A percentile compares a stretch with the other conserved stretches of the same genome.
phyloP scores from a whole-genome alignment of 2,113 vertebrate genomes.

The Python bivittatus region DNA sequence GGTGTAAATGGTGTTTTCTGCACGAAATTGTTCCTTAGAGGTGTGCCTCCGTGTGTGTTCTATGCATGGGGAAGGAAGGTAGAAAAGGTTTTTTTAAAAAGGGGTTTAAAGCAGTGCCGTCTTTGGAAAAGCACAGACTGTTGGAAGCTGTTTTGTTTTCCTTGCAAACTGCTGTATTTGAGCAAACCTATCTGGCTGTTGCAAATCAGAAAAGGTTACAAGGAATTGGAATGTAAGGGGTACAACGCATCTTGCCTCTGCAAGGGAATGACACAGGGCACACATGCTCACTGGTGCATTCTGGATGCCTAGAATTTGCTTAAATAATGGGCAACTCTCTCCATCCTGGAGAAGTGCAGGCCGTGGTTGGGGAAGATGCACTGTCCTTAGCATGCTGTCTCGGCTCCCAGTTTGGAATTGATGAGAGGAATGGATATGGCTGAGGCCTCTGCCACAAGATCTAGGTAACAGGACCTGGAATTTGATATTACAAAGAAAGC shows the following conservation, averaged over 20 bases:
- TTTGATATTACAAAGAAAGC: no score
- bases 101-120: slow-evolving; percentile 28
- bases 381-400: background rate
- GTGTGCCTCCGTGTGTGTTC: slow-evolving; percentile 38
- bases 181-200: background rate
- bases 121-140: background rate
- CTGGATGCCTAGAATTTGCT: no score
- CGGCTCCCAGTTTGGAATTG: background rate
- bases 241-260: no score
- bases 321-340: no score
- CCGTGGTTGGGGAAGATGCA: no score
- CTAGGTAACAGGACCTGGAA: background rate
- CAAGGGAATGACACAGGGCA: no score
- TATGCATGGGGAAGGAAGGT: slow-evolving; percentile 41
- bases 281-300: no score
- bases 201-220: background rate
- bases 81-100: background rate
- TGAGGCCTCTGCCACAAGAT: background rate
- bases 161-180: background rate
- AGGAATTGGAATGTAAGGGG: no score
- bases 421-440: background rate
- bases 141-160: background rate
- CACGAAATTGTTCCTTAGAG: slow-evolving; percentile 46
- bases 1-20: slow-evolving; percentile 55
- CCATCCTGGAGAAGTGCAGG: no score